phyloP scores from a whole-genome alignment of 1,140 invertebrate genomes.

The Danaus plexippus region DNA sequence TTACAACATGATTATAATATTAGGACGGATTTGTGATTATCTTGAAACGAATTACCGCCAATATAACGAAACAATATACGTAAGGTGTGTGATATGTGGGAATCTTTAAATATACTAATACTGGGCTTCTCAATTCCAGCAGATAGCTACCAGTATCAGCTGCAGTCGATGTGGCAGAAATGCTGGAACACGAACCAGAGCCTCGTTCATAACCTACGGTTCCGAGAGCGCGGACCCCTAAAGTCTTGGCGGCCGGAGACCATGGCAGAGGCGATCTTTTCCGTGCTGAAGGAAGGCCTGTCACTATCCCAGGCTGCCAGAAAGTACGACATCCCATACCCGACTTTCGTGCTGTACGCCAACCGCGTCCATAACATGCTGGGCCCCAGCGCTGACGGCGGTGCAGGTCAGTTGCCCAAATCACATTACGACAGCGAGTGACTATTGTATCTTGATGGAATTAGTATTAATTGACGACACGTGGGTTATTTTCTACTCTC shows the following conservation, averaged over 20 bases:
- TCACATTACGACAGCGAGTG: conserved; percentile 20
- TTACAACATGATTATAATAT: neutral
- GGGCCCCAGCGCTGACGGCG: conserved; percentile 89
- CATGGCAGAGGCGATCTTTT: conserved; percentile 94
- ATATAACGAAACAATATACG: too few relatives aligned
- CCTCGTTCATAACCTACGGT: conserved; percentile 88
- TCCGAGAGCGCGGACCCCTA: conserved; percentile 90
- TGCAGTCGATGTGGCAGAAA: conserved; percentile 95
- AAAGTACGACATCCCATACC: conserved; percentile 95
- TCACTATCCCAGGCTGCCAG: conserved; percentile 90
- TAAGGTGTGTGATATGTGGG: neutral
- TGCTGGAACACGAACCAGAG: conserved; percentile 93
- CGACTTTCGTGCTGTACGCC: conserved; percentile 94
- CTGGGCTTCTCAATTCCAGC: conserved; percentile 70
- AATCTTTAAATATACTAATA: conserved; percentile 19
- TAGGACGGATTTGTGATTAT: neutral
- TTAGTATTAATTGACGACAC: neutral
- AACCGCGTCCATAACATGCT: conserved; percentile 95
- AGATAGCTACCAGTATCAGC: conserved; percentile 94
- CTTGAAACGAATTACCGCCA: neutral
- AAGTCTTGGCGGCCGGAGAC: conserved; percentile 95
- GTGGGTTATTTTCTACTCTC: too few relatives aligned
- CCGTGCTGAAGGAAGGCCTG: conserved; percentile 90
- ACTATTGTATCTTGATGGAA: conserved; percentile 11
- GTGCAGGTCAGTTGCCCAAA: conserved; percentile 77